Evolutionary conservation across 2,888 invertebrate species (phyloP), one percentile per base, ranked within the genome.

Genomic region (Caenorhabditis sp.): DNA sequence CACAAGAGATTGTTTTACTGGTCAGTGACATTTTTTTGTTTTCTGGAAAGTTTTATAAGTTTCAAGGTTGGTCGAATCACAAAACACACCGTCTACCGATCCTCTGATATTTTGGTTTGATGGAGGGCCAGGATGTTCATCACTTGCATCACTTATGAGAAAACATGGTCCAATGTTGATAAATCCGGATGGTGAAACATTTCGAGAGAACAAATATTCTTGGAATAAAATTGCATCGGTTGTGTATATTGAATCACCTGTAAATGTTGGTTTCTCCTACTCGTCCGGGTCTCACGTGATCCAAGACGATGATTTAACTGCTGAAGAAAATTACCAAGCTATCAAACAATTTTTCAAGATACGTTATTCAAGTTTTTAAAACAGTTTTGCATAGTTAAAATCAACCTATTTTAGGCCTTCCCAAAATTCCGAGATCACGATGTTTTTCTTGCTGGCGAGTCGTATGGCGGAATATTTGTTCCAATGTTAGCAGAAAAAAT

Each of bases 211-310:
- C 74, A 81, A 78, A 26, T 86, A 82, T 65, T 69, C 85, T 14
- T 88, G 88, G 88, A 88, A 88, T 72, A 88, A 85, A 73, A 71
- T 88, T 19, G 89, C 90, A 10, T 90, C 90, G 71, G 88, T 90
- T 71, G 78, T 90, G 63, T 91, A 89, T 80, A 80, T 90, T 69
- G 90, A 91, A 80, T 88, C 90, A 0, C 90, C 90, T 17, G 90
- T 90, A 26, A 90, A 90, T 58, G 90, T 91, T 53, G 90, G 90
- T 4, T 90, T 88, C 79, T 90, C 90, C 0, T 90, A 90, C 81
- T 84, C 89, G 19, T 83, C 83, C 24, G 88, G 89, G 79, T 87
- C 88, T 58, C 88, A 89, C 64, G 88, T 89, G 80, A 87, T 82
- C 26, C 80, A 83, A 36, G 79, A 82, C 57, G 84, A 86, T 58